A percentile compares a stretch with the other conserved stretches of the same genome.
Evolutionary conservation across 2,113 vertebrate genomes (phyloP).

Genomic region (Semicossyphus pulcher): DNA sequence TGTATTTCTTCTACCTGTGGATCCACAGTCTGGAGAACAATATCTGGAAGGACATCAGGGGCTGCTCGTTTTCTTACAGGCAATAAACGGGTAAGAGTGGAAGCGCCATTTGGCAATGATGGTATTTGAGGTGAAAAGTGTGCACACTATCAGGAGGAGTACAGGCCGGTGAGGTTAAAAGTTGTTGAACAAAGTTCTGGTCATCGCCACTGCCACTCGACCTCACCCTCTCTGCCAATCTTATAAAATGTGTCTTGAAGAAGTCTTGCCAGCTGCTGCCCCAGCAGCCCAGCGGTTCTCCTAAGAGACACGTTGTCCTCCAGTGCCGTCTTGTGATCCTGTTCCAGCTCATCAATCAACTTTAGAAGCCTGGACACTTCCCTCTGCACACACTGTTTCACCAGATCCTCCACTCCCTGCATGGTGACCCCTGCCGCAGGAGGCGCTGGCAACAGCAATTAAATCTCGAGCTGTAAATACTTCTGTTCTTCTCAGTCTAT

Average conservation of each 20-base stretch:
- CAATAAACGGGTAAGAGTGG: no score
- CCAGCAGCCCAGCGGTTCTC: not conserved
- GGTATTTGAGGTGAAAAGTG: no score
- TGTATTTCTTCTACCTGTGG: no score
- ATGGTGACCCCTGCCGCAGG: not conserved
- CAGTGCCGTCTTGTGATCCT: not conserved
- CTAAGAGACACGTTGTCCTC: not conserved
- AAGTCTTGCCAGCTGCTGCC: not conserved
- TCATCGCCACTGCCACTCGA: not conserved
- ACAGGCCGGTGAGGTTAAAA: not conserved
- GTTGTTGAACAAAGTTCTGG: not conserved
- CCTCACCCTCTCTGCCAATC: not conserved
- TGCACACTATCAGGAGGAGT: no score
- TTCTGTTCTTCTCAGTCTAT: not conserved
- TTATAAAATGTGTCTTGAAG: not conserved
- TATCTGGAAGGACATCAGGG: no score
- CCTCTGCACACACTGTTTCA: not conserved
- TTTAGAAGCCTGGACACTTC: conserved; percentile 13
- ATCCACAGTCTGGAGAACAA: no score
- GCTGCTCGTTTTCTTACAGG: no score
- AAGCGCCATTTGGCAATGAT: no score
- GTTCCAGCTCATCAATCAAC: conserved; percentile 7
- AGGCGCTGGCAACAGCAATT: conserved; percentile 27
- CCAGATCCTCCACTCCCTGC: not conserved
- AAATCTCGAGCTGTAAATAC: conserved; percentile 27